Evolutionary conservation across 1,140 invertebrate species (phyloP), one percentile per base, ranked within the genome.

Genomic region (Acromyrmex charruanus): DNA sequence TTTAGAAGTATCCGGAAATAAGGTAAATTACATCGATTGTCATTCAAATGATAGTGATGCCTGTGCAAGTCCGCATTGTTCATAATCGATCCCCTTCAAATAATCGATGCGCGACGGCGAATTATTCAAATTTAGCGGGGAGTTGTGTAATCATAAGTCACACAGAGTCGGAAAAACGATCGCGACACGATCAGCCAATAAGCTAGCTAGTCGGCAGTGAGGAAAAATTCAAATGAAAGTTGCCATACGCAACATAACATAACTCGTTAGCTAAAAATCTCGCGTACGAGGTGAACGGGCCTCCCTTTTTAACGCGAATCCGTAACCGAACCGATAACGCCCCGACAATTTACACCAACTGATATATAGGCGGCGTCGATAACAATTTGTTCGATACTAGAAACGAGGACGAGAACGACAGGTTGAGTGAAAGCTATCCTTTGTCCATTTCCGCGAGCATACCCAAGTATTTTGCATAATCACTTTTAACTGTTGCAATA

Each of bases 191-290:
- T 35, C 49, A n/a, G 39, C 49, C 74, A 68, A 21, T 59, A 25
- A 74, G 66, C 16, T 66, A 39, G 61, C 63, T 77, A 58, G 44
- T 4, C 49, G 75, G 65, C 49, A 55, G 51, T 55, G 39, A 77
- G 63, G 55, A 88, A 90, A 90, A 90, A 90, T 89, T 61, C 31
- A 35, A 85, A 90, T 88, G 86, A 90, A 90, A 90, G 89, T 90
- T 90, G 63, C 31, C 10, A 12, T 16, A 39, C 35, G 58, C 69
- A 59, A 58, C 49, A 61, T 49, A 61, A 53, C 44, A 14, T 25
- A 51, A 21, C 58, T 85, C 63, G 51, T 58, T 77, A 81, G 35
- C 69, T 61, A 68, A 86, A 90, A 85, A 85, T 66, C 63, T 39
- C 49, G 63, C 21, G 53, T 81, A 72, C 88, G 55, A 28, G 58